Percentiles rank a stretch among this genome's conserved stretches.
phyloP scores from a whole-genome alignment of 2,888 invertebrate genomes.

The Exephanes ischioxanthus region DNA sequence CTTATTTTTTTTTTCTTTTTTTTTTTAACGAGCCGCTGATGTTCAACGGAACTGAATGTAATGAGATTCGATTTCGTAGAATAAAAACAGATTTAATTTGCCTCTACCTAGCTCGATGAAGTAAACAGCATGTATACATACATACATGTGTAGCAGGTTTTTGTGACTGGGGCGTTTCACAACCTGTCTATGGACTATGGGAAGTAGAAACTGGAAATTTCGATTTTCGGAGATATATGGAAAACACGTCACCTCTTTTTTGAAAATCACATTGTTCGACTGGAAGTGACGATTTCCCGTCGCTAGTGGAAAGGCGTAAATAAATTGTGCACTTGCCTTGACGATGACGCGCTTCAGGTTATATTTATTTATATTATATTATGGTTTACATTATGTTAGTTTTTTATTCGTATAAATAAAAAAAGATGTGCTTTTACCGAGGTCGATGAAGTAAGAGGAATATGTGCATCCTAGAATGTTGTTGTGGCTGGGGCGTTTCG shows the following conservation, averaged over 20 bases:
- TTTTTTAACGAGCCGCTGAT: neutral
- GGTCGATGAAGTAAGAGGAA: neutral
- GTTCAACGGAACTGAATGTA: constrained; percentile 9
- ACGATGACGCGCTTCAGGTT: constrained; percentile 30
- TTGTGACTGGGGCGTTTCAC: too few relatives aligned
- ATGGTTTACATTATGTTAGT: too few relatives aligned
- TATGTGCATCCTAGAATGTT: neutral
- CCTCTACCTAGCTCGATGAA: neutral
- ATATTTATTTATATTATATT: too few relatives aligned
- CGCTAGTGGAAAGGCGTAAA: constrained; percentile 38
- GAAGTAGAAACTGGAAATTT: too few relatives aligned
- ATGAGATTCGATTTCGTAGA: neutral
- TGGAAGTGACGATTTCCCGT: constrained; percentile 4
- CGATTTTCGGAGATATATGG: too few relatives aligned
- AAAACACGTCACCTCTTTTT: too few relatives aligned
- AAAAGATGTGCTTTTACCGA: neutral
- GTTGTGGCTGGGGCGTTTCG: too few relatives aligned
- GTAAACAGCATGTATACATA: neutral
- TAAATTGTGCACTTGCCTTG: constrained; percentile 44
- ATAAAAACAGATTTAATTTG: neutral
- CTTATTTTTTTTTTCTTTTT: neutral
- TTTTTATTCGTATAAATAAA: too few relatives aligned
- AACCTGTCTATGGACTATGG: too few relatives aligned
- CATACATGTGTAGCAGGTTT: too few relatives aligned
- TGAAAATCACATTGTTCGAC: neutral